A percentile compares a stretch with the other conserved stretches of the same genome.
Evolutionary conservation across 2,888 invertebrate species (phyloP).

Genomic region (Chrysolina oricalcia): DNA sequence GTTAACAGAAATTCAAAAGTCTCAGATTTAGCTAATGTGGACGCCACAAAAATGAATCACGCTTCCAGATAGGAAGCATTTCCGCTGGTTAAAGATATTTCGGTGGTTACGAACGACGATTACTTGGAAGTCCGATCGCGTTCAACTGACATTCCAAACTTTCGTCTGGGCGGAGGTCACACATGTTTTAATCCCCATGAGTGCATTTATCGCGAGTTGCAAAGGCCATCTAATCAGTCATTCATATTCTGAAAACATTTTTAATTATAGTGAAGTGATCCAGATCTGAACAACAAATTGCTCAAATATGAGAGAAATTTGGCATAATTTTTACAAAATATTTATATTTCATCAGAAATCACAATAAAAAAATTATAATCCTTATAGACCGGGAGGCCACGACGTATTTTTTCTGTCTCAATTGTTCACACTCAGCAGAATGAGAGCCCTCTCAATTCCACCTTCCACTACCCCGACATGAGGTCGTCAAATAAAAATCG

Average conservation of each 20-base stretch:
- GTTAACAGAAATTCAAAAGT: too few species aligned
- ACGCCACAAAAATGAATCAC: neutral
- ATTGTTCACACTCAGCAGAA: too few species aligned
- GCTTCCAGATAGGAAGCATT: neutral
- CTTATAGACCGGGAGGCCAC: too few species aligned
- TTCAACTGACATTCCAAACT: constrained; percentile 1
- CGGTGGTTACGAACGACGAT: constrained; percentile 4
- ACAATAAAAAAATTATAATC: too few species aligned
- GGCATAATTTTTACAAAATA: too few species aligned
- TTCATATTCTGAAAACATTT: neutral
- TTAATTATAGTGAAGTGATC: neutral
- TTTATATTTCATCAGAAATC: too few species aligned
- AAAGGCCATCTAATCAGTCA: constrained; percentile 1
- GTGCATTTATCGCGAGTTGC: neutral
- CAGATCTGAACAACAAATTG: too few species aligned
- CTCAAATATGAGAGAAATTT: too few species aligned
- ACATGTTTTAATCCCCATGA: constrained; percentile 10
- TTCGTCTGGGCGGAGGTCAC: constrained; percentile 1
- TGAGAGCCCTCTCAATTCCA: too few species aligned
- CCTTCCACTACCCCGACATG: too few species aligned
- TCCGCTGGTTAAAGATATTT: neutral
- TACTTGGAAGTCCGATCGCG: constrained; percentile 20
- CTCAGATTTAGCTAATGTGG: neutral
- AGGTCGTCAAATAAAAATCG: too few species aligned
- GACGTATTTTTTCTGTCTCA: too few species aligned